Evolutionary conservation across 1,140 invertebrate species (phyloP).

Genomic region (Antheraea mylitta): DNA sequence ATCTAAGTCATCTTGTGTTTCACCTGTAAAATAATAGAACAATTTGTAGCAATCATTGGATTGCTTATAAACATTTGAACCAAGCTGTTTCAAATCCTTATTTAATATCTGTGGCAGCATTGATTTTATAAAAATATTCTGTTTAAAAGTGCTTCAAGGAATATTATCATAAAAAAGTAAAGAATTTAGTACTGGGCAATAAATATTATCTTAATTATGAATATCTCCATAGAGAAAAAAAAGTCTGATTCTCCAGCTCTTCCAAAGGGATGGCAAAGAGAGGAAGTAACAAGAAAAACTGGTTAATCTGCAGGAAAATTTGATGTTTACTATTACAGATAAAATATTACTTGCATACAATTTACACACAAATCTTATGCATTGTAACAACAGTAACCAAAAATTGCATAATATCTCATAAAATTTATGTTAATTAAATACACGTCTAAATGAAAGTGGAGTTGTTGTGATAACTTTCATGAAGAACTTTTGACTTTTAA

Average conservation of each 20-base stretch:
- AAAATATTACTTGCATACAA: conserved; percentile 31
- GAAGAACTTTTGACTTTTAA: too few relatives aligned
- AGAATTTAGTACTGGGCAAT: not conserved
- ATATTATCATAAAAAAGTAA: not conserved
- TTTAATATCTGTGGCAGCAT: too few relatives aligned
- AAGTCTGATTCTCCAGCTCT: conserved; percentile 86
- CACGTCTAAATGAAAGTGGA: too few relatives aligned
- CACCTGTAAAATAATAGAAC: not conserved
- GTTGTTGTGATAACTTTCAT: too few relatives aligned
- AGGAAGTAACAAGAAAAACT: conserved; percentile 90
- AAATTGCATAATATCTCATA: too few relatives aligned
- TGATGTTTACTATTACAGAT: conserved; percentile 97
- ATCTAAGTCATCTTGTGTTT: not conserved
- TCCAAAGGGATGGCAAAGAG: conserved; percentile 93
- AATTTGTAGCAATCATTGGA: too few relatives aligned
- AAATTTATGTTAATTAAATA: too few relatives aligned
- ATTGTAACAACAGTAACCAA: too few relatives aligned
- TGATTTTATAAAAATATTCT: too few relatives aligned
- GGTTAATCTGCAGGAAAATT: conserved; percentile 93
- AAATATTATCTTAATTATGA: conserved; percentile 35
- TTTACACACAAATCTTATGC: conserved; percentile 5
- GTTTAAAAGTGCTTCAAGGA: too few relatives aligned
- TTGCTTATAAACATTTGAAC: too few relatives aligned
- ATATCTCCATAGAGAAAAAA: conserved; percentile 83
- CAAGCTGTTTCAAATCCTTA: too few relatives aligned